Conservation (phyloP, 2,113 vertebrate genomes). For the Harpagus bidentatus region DNA sequence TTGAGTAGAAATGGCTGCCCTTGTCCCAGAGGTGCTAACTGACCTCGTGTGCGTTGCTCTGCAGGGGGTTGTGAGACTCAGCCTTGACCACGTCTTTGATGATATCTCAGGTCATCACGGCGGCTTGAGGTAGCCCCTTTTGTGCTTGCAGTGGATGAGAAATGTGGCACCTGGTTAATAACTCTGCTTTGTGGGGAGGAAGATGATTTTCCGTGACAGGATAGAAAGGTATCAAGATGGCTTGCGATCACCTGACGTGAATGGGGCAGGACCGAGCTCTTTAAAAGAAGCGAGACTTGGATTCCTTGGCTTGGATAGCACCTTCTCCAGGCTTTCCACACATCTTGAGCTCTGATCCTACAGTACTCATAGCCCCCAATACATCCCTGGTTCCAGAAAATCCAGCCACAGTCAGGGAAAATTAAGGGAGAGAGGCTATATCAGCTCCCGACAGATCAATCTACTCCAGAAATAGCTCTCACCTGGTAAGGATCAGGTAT, state of each 20-base stretch:
- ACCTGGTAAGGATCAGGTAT: not conserved
- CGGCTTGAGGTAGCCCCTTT: not conserved
- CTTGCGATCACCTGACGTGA: not conserved
- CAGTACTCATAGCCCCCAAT: not conserved
- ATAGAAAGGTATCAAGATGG: not conserved
- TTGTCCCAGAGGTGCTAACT: not conserved
- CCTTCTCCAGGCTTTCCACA: not conserved
- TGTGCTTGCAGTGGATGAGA: not conserved
- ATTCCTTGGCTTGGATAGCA: not conserved
- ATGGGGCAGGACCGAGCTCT: not conserved
- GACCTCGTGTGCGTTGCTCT: not conserved
- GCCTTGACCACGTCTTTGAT: fast-evolving
- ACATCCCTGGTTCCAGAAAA: not conserved
- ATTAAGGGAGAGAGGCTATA: not conserved
- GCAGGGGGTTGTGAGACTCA: not conserved
- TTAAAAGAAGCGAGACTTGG: not conserved
- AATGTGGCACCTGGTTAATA: not conserved
- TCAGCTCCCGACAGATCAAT: not conserved
- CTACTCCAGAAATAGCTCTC: not conserved
- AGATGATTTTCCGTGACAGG: not conserved
- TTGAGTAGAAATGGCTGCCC: not conserved
- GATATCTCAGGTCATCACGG: not conserved
- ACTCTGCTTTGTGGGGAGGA: not conserved
- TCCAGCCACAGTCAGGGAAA: not conserved
- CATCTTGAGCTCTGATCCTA: not conserved